These are phyloP conservation scores for Agapostemon virescens DNA, from an alignment of 2,888 invertebrate species.

Conservation along the genomic window DNA sequence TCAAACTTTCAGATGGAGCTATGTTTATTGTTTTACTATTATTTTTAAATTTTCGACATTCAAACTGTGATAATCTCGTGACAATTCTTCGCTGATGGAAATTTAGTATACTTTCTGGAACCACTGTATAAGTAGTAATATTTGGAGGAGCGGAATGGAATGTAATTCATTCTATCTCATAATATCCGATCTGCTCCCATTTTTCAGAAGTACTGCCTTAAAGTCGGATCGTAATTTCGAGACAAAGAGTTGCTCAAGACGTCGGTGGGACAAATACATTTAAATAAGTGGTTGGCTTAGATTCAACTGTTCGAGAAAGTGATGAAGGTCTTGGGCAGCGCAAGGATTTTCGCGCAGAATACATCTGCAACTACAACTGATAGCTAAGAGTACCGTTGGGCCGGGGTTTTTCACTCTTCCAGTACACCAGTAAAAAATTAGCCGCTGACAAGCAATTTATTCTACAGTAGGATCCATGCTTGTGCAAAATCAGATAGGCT, in stretches of 20 bases:
- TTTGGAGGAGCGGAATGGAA: too few species aligned
- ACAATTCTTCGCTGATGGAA: too few species aligned
- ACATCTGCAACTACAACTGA: neutral
- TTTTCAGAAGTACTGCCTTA: neutral
- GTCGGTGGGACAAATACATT: neutral
- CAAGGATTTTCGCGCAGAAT: neutral
- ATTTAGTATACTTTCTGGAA: too few species aligned
- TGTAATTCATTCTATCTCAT: too few species aligned
- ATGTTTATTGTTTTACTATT: too few species aligned
- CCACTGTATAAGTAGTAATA: too few species aligned
- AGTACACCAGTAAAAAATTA: neutral
- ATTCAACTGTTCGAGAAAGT: neutral
- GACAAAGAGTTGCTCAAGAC: neutral
- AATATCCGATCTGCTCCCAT: neutral
- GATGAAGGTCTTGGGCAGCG: neutral
- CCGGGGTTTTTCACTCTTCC: neutral
- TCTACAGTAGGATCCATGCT: neutral
- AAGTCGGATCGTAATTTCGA: neutral
- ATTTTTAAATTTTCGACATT: too few species aligned
- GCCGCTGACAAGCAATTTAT: conserved; percentile 11
- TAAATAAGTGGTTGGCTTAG: conserved; percentile 1
- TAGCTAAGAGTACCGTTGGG: neutral
- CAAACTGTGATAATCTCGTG: too few species aligned
- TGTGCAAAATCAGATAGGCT: conserved; percentile 3
- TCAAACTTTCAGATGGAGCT: too few species aligned